Conservation (phyloP, 2,888 invertebrate genomes). For the Xestia sexstrigata region DNA sequence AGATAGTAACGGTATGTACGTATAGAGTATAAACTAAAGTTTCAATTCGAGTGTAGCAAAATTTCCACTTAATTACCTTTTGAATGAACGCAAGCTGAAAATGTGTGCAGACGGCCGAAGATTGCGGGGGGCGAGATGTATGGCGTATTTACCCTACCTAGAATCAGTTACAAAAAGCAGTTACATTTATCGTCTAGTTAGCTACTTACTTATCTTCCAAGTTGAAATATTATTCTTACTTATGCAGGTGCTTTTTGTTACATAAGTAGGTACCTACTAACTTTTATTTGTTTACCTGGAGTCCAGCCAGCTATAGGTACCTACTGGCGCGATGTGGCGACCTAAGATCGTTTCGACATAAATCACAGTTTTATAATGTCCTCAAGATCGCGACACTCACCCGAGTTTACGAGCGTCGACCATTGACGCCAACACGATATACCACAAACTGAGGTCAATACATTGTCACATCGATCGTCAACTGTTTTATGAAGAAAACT, state of each 20-base stretch:
- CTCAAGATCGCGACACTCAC: slow-evolving; percentile 11
- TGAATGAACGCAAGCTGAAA: no score
- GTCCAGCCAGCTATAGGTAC: not conserved
- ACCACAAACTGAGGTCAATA: slow-evolving; percentile 17
- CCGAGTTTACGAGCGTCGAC: slow-evolving; percentile 29
- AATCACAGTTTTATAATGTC: slow-evolving; percentile 46
- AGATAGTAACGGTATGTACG: no score
- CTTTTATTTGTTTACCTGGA: not conserved
- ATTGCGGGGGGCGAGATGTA: no score
- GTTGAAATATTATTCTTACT: not conserved
- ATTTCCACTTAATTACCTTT: no score
- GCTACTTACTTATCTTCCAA: not conserved
- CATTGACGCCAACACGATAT: slow-evolving; percentile 12
- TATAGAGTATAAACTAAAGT: no score
- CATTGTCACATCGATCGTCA: slow-evolving; percentile 28
- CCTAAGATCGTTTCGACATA: slow-evolving; percentile 18
- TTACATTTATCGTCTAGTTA: not conserved
- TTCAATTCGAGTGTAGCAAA: no score
- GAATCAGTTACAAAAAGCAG: not conserved
- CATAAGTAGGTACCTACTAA: not conserved
- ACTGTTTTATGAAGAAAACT: slow-evolving; percentile 38
- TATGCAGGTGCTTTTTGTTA: not conserved
- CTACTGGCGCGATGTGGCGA: not conserved
- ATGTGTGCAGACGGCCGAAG: no score
- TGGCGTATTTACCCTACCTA: no score